Percentiles rank a stretch among this genome's conserved stretches.
Evolutionary conservation across 2,797 vertebrate species (phyloP).

Genomic region (Sciurus carolinensis): DNA sequence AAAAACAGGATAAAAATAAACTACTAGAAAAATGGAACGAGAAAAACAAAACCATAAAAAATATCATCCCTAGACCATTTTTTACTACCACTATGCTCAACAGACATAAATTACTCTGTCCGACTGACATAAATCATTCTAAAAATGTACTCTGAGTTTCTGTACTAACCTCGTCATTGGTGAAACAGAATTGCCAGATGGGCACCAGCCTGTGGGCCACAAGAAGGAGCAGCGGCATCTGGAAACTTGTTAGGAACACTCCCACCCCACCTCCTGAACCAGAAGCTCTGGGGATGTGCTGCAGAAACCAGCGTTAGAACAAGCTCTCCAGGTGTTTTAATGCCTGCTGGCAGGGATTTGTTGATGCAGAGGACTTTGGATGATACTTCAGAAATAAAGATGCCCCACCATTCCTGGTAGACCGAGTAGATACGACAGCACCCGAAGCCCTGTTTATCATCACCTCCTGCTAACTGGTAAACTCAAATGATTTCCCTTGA

Average conservation of each 20-base stretch:
- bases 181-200: not conserved
- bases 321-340: not conserved
- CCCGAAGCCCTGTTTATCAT: not conserved
- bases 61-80: not conserved
- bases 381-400: not conserved
- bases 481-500: not conserved
- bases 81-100: slow-evolving; percentile 9
- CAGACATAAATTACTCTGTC: slow-evolving; percentile 8
- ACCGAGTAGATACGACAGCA: not conserved
- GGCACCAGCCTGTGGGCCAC: not conserved
- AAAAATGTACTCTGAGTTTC: not conserved
- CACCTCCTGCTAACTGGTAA: not conserved
- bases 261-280: not conserved
- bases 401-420: not conserved
- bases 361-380: not conserved
- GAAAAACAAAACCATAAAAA: not conserved
- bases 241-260: not conserved
- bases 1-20: slow-evolving; percentile 49
- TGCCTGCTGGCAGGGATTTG: no score
- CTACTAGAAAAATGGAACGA: not conserved
- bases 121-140: not conserved
- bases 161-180: not conserved
- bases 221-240: not conserved
- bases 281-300: not conserved
- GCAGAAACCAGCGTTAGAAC: not conserved